Base-by-base conservation (phyloP, 2,113 vertebrate genomes). In the Eubucco bourcierii region DNA sequence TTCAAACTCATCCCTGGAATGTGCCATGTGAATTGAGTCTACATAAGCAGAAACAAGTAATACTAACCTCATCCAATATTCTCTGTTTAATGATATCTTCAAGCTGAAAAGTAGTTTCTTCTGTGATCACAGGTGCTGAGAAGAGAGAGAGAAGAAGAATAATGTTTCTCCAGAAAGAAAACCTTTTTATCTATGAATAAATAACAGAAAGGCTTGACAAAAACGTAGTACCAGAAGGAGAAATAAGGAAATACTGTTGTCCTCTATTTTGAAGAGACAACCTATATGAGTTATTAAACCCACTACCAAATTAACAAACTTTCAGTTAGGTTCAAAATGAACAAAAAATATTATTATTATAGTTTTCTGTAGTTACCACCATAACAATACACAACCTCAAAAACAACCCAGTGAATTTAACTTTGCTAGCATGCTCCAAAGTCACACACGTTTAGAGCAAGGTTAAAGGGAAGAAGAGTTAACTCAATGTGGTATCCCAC, bases 31-130 rank as follows among this genome's bases (percentile, higher is more conserved):
- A 71, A 56, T 55, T 4, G 34, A 80, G 15, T 27, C 37, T 58
- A 67, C 14, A 77, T 46, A 41, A 56, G 41, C 2, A 66, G 9
- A 6, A 78, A 46, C 5, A 81, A 75, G 6, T 27, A 59, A 83
- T 50, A 96, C 92, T 88, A 70, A 99, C 99, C 98, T 99, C 98
- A 94, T 99, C 99, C 97, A 98, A 98, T 95, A 99, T 99, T 96
- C 99, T 98, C 96, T 99, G 99, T 96, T 99, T 99, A 94, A 99
- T 99, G 47, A 99, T 97, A 81, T 99, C 99, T 95, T 99, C 99
- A 18, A 99, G 98, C 74, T 98, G 97, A 59, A 99, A 95, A 15
- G 99, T 99, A 39, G 98, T 99, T 96, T 99, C 99, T 85, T 99
- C 99, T 5, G 99, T 99, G 89, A 99, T 98, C 58, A 98, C 97